Conservation (phyloP, 2,113 vertebrate genomes). For the Dryoscopus gambensis region DNA sequence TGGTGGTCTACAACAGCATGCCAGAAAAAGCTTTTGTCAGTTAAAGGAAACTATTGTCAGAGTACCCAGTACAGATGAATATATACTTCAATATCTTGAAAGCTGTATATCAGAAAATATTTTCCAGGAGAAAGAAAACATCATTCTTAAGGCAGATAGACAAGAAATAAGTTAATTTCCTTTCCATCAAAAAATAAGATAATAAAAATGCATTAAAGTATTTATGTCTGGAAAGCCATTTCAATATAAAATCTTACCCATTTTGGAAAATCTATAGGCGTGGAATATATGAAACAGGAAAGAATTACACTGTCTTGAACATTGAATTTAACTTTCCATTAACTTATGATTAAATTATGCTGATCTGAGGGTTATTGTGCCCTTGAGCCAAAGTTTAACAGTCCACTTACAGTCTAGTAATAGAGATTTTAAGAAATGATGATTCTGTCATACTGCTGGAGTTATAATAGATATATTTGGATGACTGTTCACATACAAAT, state of each 20-base stretch:
- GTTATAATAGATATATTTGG: constrained; percentile 43
- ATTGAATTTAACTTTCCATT: constrained; percentile 70
- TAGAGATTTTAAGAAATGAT: constrained; percentile 64
- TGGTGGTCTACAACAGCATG: not conserved
- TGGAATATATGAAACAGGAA: constrained; percentile 12
- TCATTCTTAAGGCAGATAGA: not conserved
- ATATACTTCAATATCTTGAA: not conserved
- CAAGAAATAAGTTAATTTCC: constrained; percentile 23
- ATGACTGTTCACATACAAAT: constrained; percentile 53
- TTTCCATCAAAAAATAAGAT: constrained; percentile 1
- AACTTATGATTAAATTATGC: constrained; percentile 70
- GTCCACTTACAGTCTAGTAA: constrained; percentile 59
- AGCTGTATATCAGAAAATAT: not conserved
- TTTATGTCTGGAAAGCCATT: constrained; percentile 36
- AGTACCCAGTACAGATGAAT: not conserved
- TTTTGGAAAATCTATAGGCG: constrained; percentile 55
- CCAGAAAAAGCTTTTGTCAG: not conserved
- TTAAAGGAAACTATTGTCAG: not conserved
- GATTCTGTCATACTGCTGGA: constrained; percentile 46
- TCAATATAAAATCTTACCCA: constrained; percentile 26
- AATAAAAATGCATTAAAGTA: constrained; percentile 19
- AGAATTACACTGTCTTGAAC: constrained; percentile 39
- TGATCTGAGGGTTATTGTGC: constrained; percentile 63
- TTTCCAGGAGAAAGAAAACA: constrained; percentile 26
- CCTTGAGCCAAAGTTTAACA: constrained; percentile 70